These are phyloP conservation scores for Mythimna impura DNA, from an alignment of 2,888 invertebrate species.

Conservation along the genomic window DNA sequence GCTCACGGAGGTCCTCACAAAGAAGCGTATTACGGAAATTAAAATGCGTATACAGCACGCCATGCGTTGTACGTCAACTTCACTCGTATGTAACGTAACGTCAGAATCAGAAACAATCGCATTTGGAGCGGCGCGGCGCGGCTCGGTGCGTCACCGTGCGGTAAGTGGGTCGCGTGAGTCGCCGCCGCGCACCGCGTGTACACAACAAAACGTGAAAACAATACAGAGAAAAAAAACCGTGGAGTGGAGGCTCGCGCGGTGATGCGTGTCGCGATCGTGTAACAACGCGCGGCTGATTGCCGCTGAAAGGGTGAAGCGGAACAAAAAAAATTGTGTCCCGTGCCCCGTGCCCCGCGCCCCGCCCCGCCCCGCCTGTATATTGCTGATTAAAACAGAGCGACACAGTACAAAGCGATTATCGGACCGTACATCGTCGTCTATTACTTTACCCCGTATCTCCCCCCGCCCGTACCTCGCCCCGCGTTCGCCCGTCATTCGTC, in stretches of 20 bases:
- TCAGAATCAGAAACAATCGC: slow-evolving; percentile 66
- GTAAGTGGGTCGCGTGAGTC: slow-evolving; percentile 65
- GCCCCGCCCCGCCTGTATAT: slow-evolving; percentile 68
- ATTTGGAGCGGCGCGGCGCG: slow-evolving; percentile 44
- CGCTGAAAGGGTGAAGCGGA: slow-evolving; percentile 82
- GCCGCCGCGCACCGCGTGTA: slow-evolving; percentile 8
- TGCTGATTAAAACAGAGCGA: slow-evolving; percentile 85
- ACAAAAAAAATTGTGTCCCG: slow-evolving; percentile 73
- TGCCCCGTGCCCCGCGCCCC: slow-evolving; percentile 11
- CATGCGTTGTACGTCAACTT: slow-evolving; percentile 58
- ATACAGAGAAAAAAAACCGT: slow-evolving; percentile 65
- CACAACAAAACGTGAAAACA: slow-evolving; percentile 69
- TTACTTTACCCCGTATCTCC: slow-evolving; percentile 68
- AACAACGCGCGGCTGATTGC: slow-evolving; percentile 85
- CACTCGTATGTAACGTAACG: slow-evolving; percentile 59
- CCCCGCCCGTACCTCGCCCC: slow-evolving; percentile 11
- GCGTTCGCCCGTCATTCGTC: slow-evolving; percentile 18
- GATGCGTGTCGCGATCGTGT: slow-evolving; percentile 79
- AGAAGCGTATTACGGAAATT: slow-evolving; percentile 33
- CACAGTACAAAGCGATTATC: slow-evolving; percentile 86
- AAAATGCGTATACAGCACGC: slow-evolving; percentile 54
- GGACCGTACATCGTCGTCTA: slow-evolving; percentile 81
- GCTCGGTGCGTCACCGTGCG: slow-evolving; percentile 19
- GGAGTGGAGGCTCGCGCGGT: slow-evolving; percentile 69
- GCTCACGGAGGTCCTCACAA: background rate